Conservation (phyloP, 2,888 invertebrate genomes). For the Spodoptera littoralis region DNA sequence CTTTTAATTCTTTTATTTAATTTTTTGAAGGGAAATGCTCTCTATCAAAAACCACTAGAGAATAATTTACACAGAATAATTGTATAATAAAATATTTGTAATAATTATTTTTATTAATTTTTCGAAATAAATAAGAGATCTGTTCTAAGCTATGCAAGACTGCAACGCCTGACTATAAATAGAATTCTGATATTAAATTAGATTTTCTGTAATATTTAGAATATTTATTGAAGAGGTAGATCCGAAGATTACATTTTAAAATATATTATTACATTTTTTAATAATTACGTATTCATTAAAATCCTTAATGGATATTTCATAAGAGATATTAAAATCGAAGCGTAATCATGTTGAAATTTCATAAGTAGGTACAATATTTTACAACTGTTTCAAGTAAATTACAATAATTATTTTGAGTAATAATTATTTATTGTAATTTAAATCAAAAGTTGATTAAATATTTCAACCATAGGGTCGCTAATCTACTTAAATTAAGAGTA, state of each 20-base stretch:
- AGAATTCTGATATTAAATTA: constrained; percentile 50
- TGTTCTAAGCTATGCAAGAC: constrained; percentile 34
- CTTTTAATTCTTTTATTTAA: not conserved
- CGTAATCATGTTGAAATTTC: constrained; percentile 65
- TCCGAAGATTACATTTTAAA: constrained; percentile 59
- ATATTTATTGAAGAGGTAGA: constrained; percentile 76
- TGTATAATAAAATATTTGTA: constrained; percentile 5
- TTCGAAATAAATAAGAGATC: constrained; percentile 31
- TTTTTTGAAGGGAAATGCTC: not conserved
- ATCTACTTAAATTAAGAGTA: constrained; percentile 41
- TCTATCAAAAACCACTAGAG: constrained; percentile 6
- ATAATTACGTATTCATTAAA: constrained; percentile 73
- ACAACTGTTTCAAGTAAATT: constrained; percentile 39
- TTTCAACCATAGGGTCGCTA: constrained; percentile 43
- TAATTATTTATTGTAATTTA: constrained; percentile 28
- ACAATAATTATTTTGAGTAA: constrained; percentile 19
- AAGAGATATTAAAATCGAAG: constrained; percentile 81
- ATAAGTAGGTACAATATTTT: constrained; percentile 68
- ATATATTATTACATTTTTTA: constrained; percentile 36
- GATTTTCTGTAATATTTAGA: constrained; percentile 59
- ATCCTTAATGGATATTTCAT: constrained; percentile 76
- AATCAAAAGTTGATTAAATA: constrained; percentile 32
- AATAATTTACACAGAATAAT: constrained; percentile 20
- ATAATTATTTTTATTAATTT: constrained; percentile 4
- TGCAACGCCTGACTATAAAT: constrained; percentile 61